Conservation (phyloP, 2,888 invertebrate species). For the Drosophila nigricruria region DNA sequence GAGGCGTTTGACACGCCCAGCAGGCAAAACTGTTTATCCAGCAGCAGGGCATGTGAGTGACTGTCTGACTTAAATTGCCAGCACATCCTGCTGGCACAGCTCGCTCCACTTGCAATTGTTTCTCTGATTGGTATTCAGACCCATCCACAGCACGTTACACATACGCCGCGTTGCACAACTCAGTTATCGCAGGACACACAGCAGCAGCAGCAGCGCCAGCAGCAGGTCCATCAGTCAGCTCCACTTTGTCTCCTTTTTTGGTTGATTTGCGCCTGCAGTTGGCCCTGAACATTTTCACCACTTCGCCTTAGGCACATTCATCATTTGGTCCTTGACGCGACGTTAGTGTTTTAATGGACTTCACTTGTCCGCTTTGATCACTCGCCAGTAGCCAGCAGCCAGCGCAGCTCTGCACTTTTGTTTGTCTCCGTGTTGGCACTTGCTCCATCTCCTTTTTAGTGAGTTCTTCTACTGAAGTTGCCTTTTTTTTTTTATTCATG, state of each 20-base stretch:
- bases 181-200: conserved; percentile 68
- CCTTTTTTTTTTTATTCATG: conserved; percentile 30
- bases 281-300: conserved; percentile 23
- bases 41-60: conserved; percentile 53
- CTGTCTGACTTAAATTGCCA: conserved; percentile 83
- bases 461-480: background rate
- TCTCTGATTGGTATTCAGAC: conserved; percentile 70
- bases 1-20: conserved; percentile 55
- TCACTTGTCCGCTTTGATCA: conserved; percentile 79
- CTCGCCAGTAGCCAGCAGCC: conserved; percentile 32
- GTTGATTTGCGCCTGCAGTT: conserved; percentile 58
- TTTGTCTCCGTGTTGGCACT: conserved; percentile 66
- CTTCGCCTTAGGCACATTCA: conserved; percentile 75
- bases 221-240: conserved; percentile 50
- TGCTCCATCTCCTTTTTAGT: background rate
- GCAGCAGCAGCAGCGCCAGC: background rate
- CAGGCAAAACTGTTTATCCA: conserved; percentile 43
- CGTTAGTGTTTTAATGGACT: conserved; percentile 82
- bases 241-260: conserved; percentile 56
- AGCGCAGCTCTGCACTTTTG: conserved; percentile 30
- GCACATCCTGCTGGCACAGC: conserved; percentile 66
- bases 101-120: conserved; percentile 53
- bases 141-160: conserved; percentile 40
- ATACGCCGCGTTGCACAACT: conserved; percentile 58
- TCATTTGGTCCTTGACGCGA: conserved; percentile 77